A percentile compares a stretch with the other conserved stretches of the same genome.
These are phyloP conservation scores for Dioctria linearis DNA, from an alignment of 2,888 invertebrate species.

Conservation along the genomic window DNA sequence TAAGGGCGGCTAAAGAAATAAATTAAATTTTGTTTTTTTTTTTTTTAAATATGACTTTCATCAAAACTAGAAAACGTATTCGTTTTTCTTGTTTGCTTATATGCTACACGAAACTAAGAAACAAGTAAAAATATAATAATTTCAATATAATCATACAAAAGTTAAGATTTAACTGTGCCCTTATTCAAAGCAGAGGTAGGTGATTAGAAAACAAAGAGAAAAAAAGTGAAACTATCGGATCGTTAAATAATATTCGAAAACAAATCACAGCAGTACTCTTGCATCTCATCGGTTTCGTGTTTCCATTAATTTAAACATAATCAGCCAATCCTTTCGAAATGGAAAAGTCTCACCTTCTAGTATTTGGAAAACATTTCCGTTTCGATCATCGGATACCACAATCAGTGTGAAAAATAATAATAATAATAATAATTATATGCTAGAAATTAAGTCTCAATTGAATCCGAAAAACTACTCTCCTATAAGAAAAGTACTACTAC, in stretches of 20 bases:
- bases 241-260: slow-evolving; percentile 12
- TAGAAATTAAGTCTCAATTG: slow-evolving; percentile 4
- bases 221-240: background rate
- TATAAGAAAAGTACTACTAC: slow-evolving; percentile 1
- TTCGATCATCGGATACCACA: background rate
- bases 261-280: slow-evolving; percentile 33
- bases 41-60: too few relatives aligned
- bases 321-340: too few relatives aligned
- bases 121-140: background rate
- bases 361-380: background rate
- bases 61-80: background rate
- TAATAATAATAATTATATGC: background rate
- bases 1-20: too few relatives aligned
- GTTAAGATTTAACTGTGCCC: too few relatives aligned
- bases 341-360: too few relatives aligned
- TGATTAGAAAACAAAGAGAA: background rate
- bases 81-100: too few relatives aligned
- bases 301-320: too few relatives aligned
- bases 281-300: background rate
- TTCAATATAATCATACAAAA: background rate
- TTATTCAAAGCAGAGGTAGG: background rate
- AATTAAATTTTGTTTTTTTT: too few relatives aligned
- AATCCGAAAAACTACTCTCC: background rate
- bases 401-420: background rate
- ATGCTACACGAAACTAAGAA: background rate